Conservation (phyloP, 2,888 invertebrate species). For the Aleiodes leptofemur region DNA sequence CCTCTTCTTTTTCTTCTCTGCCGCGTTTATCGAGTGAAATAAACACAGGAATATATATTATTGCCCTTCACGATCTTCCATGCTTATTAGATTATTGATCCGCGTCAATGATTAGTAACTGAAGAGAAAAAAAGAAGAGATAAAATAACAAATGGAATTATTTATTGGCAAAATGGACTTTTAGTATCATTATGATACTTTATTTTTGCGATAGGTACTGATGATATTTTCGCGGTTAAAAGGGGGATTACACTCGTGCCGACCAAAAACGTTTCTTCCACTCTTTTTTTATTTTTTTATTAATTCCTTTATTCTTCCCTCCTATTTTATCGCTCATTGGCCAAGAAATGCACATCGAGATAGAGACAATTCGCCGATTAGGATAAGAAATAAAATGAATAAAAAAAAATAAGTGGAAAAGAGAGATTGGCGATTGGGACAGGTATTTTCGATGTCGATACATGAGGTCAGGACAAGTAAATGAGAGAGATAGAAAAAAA, state of each 20-base stretch:
- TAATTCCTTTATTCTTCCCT: neutral
- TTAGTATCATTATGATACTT: constrained; percentile 64
- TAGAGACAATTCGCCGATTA: constrained; percentile 33
- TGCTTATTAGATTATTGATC: constrained; percentile 73
- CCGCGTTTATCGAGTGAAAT: constrained; percentile 14
- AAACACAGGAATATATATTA: constrained; percentile 31
- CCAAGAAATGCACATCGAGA: constrained; percentile 43
- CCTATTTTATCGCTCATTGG: constrained; percentile 2
- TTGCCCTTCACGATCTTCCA: constrained; percentile 54
- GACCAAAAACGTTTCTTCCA: constrained; percentile 25
- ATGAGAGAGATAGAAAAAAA: constrained; percentile 43
- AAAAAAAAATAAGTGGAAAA: constrained; percentile 13
- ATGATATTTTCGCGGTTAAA: constrained; percentile 61
- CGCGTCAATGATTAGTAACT: constrained; percentile 72
- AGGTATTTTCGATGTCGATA: constrained; percentile 40
- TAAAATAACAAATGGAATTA: constrained; percentile 68
- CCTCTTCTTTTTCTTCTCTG: neutral
- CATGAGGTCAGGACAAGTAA: constrained; percentile 6
- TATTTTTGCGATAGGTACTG: constrained; percentile 54
- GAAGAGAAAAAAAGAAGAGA: constrained; percentile 63
- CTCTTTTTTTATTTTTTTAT: constrained; percentile 18
- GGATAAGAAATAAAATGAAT: constrained; percentile 12
- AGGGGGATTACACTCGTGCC: constrained; percentile 48
- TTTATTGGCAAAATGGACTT: constrained; percentile 67
- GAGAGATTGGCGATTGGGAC: constrained; percentile 49